Evolutionary conservation across 2,888 invertebrate species (phyloP).

Genomic region (Fragum sueziense): DNA sequence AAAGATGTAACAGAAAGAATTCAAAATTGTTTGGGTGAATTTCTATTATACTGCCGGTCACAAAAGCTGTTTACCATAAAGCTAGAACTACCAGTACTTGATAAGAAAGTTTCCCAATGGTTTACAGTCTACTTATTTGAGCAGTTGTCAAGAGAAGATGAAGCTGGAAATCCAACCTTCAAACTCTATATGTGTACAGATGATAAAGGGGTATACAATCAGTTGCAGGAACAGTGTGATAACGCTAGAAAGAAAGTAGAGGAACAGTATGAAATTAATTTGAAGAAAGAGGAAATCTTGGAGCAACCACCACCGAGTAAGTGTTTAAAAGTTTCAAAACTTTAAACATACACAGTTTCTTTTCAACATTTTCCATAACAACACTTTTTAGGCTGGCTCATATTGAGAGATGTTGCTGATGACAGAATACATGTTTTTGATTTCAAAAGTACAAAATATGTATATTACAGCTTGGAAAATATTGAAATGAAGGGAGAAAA

Average conservation of each 20-base stretch:
- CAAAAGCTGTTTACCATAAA: neutral
- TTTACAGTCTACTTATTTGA: neutral
- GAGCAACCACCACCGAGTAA: too few relatives aligned
- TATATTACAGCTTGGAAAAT: neutral
- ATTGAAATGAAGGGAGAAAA: neutral
- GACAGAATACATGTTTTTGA: neutral
- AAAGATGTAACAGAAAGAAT: slow-evolving; percentile 7
- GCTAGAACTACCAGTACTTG: neutral
- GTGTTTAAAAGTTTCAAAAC: too few relatives aligned
- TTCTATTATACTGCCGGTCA: neutral
- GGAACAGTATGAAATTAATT: too few relatives aligned
- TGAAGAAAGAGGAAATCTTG: too few relatives aligned
- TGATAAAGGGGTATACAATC: neutral
- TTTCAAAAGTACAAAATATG: neutral
- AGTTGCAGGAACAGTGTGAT: too few relatives aligned
- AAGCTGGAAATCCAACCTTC: neutral
- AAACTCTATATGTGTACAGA: neutral
- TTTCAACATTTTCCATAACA: neutral
- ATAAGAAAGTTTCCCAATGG: neutral
- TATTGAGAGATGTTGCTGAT: neutral
- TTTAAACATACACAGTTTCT: neutral
- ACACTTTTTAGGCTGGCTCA: neutral
- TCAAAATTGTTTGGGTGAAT: neutral
- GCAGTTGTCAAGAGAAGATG: neutral
- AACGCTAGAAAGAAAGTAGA: too few relatives aligned